phyloP scores from a whole-genome alignment of 1,140 invertebrate species.

The Cepaea nemoralis region DNA sequence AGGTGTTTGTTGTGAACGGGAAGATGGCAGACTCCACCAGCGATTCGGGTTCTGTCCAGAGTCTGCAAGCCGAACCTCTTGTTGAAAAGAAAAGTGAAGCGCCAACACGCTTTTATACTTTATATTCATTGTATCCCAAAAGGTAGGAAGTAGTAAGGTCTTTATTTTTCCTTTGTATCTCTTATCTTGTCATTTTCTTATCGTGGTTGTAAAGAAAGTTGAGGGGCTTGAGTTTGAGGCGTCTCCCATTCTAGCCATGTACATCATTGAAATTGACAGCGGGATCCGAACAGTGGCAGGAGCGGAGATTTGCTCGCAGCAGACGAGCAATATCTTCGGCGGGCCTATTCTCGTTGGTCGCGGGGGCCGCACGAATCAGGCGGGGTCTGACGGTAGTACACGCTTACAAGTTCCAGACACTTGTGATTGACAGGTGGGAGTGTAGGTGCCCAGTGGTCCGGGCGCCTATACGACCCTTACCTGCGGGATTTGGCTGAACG shows the following conservation, averaged over 20 bases:
- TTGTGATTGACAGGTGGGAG: no score
- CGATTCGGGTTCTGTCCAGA: slow-evolving; percentile 22
- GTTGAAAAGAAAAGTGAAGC: slow-evolving; percentile 15
- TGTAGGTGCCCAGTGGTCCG: no score
- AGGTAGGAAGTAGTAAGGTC: not conserved
- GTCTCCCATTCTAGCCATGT: not conserved
- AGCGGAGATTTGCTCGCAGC: no score
- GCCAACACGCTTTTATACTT: slow-evolving; percentile 13
- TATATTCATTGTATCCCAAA: slow-evolving; percentile 22
- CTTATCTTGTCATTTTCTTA: not conserved
- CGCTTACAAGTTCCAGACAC: no score
- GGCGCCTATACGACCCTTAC: no score
- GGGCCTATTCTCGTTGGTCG: no score
- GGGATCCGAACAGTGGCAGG: no score
- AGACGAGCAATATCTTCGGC: no score
- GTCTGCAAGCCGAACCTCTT: not conserved
- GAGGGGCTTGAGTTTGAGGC: not conserved
- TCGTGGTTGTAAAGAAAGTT: not conserved
- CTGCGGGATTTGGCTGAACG: no score
- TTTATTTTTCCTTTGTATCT: not conserved
- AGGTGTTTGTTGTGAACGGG: not conserved
- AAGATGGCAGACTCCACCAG: slow-evolving; percentile 34
- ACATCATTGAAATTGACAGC: no score
- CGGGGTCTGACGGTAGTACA: no score
- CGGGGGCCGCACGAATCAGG: no score